Percentiles rank a stretch among this genome's conserved stretches.
These are phyloP conservation scores for Hemaris fuciformis DNA, from an alignment of 2,888 invertebrate species.

Conservation along the genomic window DNA sequence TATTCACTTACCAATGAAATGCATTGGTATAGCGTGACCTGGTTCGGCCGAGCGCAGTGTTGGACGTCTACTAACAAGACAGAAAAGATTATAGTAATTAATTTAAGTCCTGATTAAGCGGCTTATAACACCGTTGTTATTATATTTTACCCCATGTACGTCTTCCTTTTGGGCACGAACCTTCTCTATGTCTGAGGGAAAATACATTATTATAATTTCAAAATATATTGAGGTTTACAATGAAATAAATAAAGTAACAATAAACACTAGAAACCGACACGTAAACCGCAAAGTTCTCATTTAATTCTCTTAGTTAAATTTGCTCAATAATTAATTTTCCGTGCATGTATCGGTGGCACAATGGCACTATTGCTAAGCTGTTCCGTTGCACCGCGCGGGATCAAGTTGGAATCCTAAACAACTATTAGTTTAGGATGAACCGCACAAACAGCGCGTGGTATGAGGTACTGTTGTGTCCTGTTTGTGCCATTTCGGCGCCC, in stretches of 20 bases:
- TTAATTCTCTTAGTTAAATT: neutral
- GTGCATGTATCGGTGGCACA: neutral
- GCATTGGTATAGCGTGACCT: too few species aligned
- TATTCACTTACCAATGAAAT: too few species aligned
- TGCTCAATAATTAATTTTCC: neutral
- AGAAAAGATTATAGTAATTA: too few species aligned
- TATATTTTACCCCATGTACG: neutral
- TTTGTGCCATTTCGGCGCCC: neutral
- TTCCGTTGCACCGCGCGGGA: slow-evolving; percentile 2
- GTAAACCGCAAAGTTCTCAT: neutral
- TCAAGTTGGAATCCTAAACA: slow-evolving; percentile 23
- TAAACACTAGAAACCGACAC: neutral
- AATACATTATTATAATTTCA: too few species aligned
- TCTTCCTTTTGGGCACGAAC: neutral
- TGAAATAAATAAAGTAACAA: neutral
- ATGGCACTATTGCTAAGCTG: neutral
- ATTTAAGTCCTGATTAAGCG: too few species aligned
- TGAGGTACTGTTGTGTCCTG: neutral
- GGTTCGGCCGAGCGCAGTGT: too few species aligned
- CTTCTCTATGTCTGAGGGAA: too few species aligned
- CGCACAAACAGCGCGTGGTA: slow-evolving; percentile 21
- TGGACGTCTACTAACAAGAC: too few species aligned
- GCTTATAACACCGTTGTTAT: too few species aligned
- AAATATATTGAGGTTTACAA: too few species aligned
- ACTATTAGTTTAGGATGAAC: slow-evolving; percentile 26